Conservation (phyloP, 2,888 invertebrate species). For the Cerastis leucographa region DNA sequence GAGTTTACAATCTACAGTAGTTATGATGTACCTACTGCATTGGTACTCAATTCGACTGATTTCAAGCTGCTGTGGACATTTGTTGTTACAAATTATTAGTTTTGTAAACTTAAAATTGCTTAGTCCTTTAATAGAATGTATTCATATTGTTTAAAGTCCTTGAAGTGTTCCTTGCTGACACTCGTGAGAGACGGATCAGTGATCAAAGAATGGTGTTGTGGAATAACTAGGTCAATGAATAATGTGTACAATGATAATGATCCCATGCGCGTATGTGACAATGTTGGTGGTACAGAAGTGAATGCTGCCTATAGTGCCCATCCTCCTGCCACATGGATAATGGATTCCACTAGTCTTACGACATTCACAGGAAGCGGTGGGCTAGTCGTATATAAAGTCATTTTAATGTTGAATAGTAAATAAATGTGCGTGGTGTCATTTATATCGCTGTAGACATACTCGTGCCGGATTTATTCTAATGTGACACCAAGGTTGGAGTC, state of each 20-base stretch:
- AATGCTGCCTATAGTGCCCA: slow-evolving; percentile 33
- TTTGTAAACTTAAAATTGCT: no score
- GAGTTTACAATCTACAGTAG: not conserved
- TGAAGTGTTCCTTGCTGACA: not conserved
- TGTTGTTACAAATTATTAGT: no score
- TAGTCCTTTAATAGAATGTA: no score
- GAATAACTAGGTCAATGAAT: slow-evolving; percentile 21
- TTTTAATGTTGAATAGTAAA: slow-evolving; percentile 34
- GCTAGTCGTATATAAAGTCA: slow-evolving; percentile 38
- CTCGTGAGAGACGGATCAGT: slow-evolving; percentile 19
- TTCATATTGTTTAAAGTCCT: not conserved
- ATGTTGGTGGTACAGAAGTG: slow-evolving; percentile 11
- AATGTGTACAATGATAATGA: slow-evolving; percentile 5
- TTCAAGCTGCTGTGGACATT: no score
- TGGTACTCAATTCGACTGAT: not conserved
- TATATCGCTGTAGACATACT: slow-evolving; percentile 24
- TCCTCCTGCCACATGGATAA: slow-evolving; percentile 38
- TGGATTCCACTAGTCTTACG: slow-evolving; percentile 46
- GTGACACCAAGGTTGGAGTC: slow-evolving; percentile 67
- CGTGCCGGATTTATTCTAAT: slow-evolving; percentile 58
- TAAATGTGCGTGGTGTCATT: slow-evolving; percentile 48
- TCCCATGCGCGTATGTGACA: slow-evolving; percentile 16
- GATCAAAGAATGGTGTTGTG: slow-evolving; percentile 7
- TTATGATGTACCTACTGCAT: not conserved
- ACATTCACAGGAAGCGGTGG: slow-evolving; percentile 50